Conservation (phyloP, 2,888 invertebrate species). For the Myathropa florea region DNA sequence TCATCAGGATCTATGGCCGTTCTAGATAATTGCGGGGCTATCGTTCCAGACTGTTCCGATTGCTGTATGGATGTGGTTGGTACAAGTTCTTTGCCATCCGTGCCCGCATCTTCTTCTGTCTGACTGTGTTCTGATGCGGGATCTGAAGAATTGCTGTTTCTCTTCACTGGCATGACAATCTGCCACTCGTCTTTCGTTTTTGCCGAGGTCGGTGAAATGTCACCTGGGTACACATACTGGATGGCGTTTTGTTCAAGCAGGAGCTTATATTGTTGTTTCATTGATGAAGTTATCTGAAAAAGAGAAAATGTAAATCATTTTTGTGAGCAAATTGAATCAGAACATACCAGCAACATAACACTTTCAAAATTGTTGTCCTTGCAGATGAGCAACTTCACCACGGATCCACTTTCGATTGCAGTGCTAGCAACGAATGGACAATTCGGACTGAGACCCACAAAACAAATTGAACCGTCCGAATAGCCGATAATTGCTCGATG, state of each 20-base stretch:
- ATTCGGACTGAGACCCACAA: slow-evolving; percentile 80
- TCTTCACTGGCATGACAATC: slow-evolving; percentile 79
- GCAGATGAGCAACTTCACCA: slow-evolving; percentile 82
- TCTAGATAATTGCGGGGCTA: background rate
- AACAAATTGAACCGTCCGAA: slow-evolving; percentile 83
- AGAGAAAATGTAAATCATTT: slow-evolving; percentile 56
- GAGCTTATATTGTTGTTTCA: slow-evolving; percentile 90
- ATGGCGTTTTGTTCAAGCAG: slow-evolving; percentile 89
- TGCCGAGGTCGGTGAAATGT: slow-evolving; percentile 76
- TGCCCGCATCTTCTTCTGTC: slow-evolving; percentile 77
- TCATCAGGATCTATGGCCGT: slow-evolving; percentile 72
- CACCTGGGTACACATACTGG: slow-evolving; percentile 86
- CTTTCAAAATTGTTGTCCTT: slow-evolving; percentile 85
- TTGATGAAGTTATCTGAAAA: slow-evolving; percentile 86
- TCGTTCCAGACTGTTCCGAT: background rate
- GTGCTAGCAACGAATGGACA: slow-evolving; percentile 81
- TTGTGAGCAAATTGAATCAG: background rate
- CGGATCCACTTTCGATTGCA: slow-evolving; percentile 78
- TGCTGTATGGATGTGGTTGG: slow-evolving; percentile 31
- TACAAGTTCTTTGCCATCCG: slow-evolving; percentile 74
- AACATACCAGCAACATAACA: slow-evolving; percentile 82
- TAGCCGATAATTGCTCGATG: slow-evolving; percentile 88
- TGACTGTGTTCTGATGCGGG: slow-evolving; percentile 77
- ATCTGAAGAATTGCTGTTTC: slow-evolving; percentile 77
- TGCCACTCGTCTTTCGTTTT: slow-evolving; percentile 79